Evolutionary conservation across 2,113 vertebrate species (phyloP), one percentile per base, ranked within the genome.

Genomic region (Chionomys nivalis): DNA sequence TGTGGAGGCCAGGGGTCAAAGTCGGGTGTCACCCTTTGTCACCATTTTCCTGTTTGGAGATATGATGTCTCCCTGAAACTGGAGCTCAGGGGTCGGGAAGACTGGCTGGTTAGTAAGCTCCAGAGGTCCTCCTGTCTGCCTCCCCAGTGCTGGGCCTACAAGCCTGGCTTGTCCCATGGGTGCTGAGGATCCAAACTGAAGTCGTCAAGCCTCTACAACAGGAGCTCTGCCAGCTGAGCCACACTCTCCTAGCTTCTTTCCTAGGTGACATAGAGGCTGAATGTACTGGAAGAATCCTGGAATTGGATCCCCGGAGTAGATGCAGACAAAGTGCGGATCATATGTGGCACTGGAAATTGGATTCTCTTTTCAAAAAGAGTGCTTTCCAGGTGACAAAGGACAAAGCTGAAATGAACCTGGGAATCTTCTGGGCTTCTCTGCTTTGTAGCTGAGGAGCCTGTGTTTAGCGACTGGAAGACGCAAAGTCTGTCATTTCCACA

Each of bases 151-250:
- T 85, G 82, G 58, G n/a, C 42, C 24, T 63, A 28, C 7, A 99
- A n/a, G 98, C 98, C 42, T 87, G 63, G 83, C 63, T 68, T 87
- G 17, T 33, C 2, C 21, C 9, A 7, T 66, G 42, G 42, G 42
- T 33, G 9, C 9, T 36, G 31, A 44, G 39, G 61, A 47, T 86
- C 28, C 42, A 44, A 36, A 47, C 83, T 47, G 63, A 85, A 19
- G 63, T 49, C 42, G 1, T 21, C 31, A 36, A 5, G 10, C 31
- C 12, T 49, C 10, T 9, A 33, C 63, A 49, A 44, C 63, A 47
- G 12, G 39, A 14, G 5, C 36, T 44, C 31, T 19, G 42, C 26
- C n/a, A 33, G 47, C 63, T 47, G 63, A 68, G 44, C 85, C 85
- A 23, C 33, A 72, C 9, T 24, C 24, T 3, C 65, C 77, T 47